Evolutionary conservation across 1,140 invertebrate species (phyloP), one percentile per base, ranked within the genome.

Genomic region (Drosophila arizonae): DNA sequence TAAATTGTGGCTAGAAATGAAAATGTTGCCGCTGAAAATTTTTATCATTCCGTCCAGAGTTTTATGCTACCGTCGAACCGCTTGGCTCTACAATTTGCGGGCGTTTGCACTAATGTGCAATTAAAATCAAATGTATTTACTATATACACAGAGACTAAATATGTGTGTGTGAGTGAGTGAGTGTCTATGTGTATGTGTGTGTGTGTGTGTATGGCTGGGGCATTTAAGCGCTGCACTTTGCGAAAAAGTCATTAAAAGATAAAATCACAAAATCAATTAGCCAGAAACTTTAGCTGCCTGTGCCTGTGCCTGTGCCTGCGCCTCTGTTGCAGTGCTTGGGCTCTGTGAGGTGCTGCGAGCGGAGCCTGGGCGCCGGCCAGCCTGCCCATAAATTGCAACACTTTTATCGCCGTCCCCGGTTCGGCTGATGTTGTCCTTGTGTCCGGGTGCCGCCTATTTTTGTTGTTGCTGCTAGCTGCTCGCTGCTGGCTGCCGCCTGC

Each of bases 221-320:
- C 55, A 52, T 70, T 76, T 81, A 51, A 66, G 72, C 60, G 54
- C 48, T 77, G 72, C 68, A 81, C 79, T 86, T 70, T 75, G 54
- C 67, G 76, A 77, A 88, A 87, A 88, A 88, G 85, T 88, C 84
- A 88, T 88, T 88, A 88, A 88, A 88, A 88, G 84, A 88, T 88
- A 89, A 88, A 88, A 88, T 88, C 84, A 68, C 84, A 88, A 88
- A 88, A 88, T 88, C 84, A 88, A 88, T 88, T 88, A 88, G 84
- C 84, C 74, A 88, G 79, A 88, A 88, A 88, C 79, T 88, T 88
- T 80, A 80, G 77, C 74, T 67, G 65, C 36, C 65, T 65, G 50
- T 58, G 45, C 33, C 43, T 46, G 43, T 28, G 21, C 21, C 21
- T 24, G 28, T 30, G 28, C 28, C 28, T 6, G 28, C 28, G 21